Percentiles rank a stretch among this genome's conserved stretches.
Conservation (phyloP, 2,888 invertebrate genomes). For the Latrodectus elegans region DNA sequence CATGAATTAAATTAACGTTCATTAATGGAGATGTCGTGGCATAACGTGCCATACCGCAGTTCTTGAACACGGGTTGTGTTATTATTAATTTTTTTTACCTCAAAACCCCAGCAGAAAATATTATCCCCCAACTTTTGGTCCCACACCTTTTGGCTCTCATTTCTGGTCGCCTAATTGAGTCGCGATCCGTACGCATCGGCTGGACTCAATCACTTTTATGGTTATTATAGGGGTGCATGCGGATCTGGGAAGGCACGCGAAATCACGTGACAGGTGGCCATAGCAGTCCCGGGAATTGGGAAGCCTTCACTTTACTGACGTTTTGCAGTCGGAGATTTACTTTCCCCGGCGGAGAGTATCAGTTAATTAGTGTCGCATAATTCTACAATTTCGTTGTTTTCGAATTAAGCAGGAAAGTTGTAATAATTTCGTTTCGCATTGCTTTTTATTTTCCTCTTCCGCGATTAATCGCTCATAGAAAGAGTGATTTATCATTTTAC, state of each 20-base stretch:
- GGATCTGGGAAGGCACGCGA: not conserved
- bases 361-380: not conserved
- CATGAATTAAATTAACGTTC: constrained; percentile 2
- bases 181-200: not conserved
- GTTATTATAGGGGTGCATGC: not conserved
- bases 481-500: no score
- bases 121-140: not conserved
- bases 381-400: not conserved
- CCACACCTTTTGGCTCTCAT: not conserved
- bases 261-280: not conserved
- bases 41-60: not conserved
- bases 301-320: not conserved
- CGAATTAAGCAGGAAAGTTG: not conserved
- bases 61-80: not conserved
- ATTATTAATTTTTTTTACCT: not conserved
- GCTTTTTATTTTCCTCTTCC: no score
- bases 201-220: constrained; percentile 1
- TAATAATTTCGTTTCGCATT: not conserved
- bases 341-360: not conserved
- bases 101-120: not conserved
- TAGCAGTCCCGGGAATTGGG: not conserved
- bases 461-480: no score
- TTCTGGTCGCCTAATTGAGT: not conserved
- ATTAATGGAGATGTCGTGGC: not conserved
- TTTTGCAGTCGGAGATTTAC: not conserved